phyloP scores from a whole-genome alignment of 1,140 invertebrate genomes.

The Prorops nasuta region DNA sequence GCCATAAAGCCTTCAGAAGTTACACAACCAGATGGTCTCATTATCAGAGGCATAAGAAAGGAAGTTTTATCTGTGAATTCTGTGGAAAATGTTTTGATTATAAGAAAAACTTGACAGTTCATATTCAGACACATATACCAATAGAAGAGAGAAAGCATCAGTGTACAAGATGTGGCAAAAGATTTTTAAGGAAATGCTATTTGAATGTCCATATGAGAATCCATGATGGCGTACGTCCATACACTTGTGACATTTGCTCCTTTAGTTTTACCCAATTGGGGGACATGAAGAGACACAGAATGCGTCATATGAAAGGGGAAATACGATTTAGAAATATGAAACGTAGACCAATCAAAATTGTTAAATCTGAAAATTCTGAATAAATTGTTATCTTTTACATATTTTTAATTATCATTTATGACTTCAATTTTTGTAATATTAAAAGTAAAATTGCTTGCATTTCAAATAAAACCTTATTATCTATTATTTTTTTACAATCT shows the following conservation, averaged over 20 bases:
- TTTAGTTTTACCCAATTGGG: constrained; percentile 45
- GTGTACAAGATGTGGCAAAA: constrained; percentile 47
- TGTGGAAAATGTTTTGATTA: constrained; percentile 36
- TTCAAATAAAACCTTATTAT: no score
- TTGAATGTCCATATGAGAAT: constrained; percentile 57
- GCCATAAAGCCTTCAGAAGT: constrained; percentile 49
- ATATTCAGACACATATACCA: constrained; percentile 31
- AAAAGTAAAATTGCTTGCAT: no score
- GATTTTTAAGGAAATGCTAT: constrained; percentile 40
- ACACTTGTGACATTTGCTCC: constrained; percentile 51
- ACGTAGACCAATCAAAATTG: no score
- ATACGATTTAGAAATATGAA: no score
- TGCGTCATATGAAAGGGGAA: constrained; percentile 29
- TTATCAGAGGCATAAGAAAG: constrained; percentile 29
- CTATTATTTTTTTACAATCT: no score
- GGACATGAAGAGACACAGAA: constrained; percentile 41
- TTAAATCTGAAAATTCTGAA: no score
- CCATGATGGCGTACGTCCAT: constrained; percentile 71
- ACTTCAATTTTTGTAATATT: no score
- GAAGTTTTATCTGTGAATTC: constrained; percentile 30
- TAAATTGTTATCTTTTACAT: no score
- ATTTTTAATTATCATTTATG: no score
- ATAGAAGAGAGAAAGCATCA: constrained; percentile 33
- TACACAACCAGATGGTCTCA: constrained; percentile 33
- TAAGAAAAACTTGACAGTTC: constrained; percentile 33